Conservation (phyloP, 2,797 vertebrate species). For the Scolopax bukidnonensis region DNA sequence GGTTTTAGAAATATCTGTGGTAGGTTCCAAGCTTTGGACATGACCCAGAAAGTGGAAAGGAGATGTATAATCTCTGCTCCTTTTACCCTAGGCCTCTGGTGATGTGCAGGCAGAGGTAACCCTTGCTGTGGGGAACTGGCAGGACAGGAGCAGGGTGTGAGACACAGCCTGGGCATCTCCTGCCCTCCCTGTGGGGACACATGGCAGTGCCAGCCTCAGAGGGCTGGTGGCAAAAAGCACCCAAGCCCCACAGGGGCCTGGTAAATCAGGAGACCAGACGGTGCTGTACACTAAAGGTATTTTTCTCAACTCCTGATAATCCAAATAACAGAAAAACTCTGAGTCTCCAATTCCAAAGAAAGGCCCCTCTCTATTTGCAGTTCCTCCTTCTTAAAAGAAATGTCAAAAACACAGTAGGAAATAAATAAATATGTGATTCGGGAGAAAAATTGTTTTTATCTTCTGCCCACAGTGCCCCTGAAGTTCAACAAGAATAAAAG, state of each 20-base stretch:
- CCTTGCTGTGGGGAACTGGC: rapidly evolving
- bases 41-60: not conserved
- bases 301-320: not conserved
- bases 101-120: rapidly evolving
- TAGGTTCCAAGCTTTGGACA: not conserved
- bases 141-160: rapidly evolving
- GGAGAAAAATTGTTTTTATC: not conserved
- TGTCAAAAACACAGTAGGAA: not conserved
- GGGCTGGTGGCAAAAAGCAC: no score
- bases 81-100: rapidly evolving
- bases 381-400: rapidly evolving
- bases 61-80: rapidly evolving
- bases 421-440: not conserved
- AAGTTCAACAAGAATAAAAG: not conserved
- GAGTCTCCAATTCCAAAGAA: not conserved
- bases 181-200: not conserved
- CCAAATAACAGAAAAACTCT: not conserved
- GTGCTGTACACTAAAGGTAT: no score
- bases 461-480: not conserved
- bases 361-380: not conserved
- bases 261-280: rapidly evolving
- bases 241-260: rapidly evolving
- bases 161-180: not conserved
- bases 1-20: not conserved
- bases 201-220: rapidly evolving